Conservation (phyloP, 2,797 vertebrate genomes). For the Hylomyscus alleni region DNA sequence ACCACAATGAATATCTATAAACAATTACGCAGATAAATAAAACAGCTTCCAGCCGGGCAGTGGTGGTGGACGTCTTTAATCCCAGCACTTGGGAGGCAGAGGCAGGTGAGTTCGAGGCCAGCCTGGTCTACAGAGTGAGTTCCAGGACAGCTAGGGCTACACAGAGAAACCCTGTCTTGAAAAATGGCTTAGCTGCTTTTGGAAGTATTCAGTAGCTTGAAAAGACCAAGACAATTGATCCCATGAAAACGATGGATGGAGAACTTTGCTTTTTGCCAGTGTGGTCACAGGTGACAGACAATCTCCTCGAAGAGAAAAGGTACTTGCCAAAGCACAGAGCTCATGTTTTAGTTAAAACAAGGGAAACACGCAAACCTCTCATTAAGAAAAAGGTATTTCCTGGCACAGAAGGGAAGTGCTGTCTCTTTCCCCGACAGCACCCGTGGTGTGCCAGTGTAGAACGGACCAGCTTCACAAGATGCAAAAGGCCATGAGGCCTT, state of each 20-base stretch:
- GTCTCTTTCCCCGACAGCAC: neutral
- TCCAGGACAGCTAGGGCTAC: too few species aligned
- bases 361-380: neutral
- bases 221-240: neutral
- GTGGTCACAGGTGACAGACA: too few species aligned
- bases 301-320: neutral
- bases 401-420: neutral
- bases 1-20: neutral
- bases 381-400: neutral
- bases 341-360: neutral
- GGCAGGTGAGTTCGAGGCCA: too few species aligned
- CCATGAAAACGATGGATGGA: neutral
- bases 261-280: neutral
- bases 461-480: neutral
- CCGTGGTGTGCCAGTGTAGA: accelerated
- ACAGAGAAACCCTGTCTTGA: too few species aligned
- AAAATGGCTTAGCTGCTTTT: neutral
- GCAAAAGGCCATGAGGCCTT: neutral
- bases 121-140: too few species aligned
- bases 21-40: neutral
- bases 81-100: too few species aligned
- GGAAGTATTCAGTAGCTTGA: neutral
- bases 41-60: too few species aligned
- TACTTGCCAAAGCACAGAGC: neutral
- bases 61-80: too few species aligned